Base-by-base conservation (phyloP, 2,888 invertebrate genomes). In the Rhyacophila evoluta region DNA sequence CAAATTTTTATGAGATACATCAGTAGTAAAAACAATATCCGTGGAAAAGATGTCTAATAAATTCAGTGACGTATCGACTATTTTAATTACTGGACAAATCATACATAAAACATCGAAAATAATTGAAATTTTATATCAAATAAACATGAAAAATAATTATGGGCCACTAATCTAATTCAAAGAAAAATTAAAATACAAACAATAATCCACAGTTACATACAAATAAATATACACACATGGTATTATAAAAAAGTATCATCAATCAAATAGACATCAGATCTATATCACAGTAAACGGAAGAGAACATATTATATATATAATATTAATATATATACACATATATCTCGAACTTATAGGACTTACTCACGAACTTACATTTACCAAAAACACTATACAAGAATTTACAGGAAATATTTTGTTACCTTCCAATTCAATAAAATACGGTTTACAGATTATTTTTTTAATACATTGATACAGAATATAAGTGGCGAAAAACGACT, bases 271-370 rank as follows among this genome's bases (percentile, higher is more conserved):
- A 80, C 75, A 79, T 80, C 81, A 81, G 79, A 81, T 79, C 75
- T 81, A 78, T 81, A 81, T 81, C 81, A 81, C 81, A 81, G 81
- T 74, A 80, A 81, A 81, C 78, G 79, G 80, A 81, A 81, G 81
- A 80, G 77, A 79, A 78, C 55, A 55, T 55, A 33, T 33, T 33
- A 33, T 33, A 55, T 6, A 55, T 55, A 55, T 55, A 39, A 19
- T 33, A 33, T 4, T 33, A 33, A 33, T 33, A 33, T 33, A 33
- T 55, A 74, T 72, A 77, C 41, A 79, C 70, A 74, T 67, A 75
- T 41, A 77, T 80, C 55, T 55, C 55, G 8, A 55, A 55, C 55
- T 25, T 25, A 25, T 55, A 55, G 15, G 25, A 55, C 19, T 19
- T 19, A 19, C 19, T 19, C 55, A 6, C 3, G n/a, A 25, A 29